Conservation (phyloP, 2,113 vertebrate species). For the Taurulus bubalis region DNA sequence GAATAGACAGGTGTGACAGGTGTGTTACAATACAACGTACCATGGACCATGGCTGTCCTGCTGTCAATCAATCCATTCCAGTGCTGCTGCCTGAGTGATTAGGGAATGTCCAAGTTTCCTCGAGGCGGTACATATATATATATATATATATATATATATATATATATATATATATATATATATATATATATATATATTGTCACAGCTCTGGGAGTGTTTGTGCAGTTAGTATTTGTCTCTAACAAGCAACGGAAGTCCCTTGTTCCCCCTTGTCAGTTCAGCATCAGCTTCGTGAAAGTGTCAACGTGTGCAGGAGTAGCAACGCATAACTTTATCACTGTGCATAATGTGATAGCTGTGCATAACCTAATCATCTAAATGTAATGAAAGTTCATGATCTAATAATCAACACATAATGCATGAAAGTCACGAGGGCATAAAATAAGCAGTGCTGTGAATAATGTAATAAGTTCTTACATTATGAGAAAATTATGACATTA, state of each 20-base stretch:
- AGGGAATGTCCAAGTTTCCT: slow-evolving; percentile 41
- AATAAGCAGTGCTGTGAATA: background rate
- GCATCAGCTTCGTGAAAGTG: slow-evolving; percentile 16
- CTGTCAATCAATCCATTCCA: slow-evolving; percentile 54
- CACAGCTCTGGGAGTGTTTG: slow-evolving; percentile 29
- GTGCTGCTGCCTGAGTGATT: slow-evolving; percentile 54
- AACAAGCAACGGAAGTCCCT: slow-evolving; percentile 28
- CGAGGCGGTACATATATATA: slow-evolving; percentile 18
- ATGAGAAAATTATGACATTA: background rate
- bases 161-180: no score
- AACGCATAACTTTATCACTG: background rate
- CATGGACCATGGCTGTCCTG: slow-evolving; percentile 35
- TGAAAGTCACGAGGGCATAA: no score
- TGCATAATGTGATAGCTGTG: background rate
- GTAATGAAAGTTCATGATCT: background rate
- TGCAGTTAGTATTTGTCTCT: slow-evolving; percentile 24
- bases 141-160: no score
- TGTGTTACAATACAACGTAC: slow-evolving; percentile 38
- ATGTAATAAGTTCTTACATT: background rate
- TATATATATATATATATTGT: no score
- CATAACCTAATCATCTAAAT: background rate
- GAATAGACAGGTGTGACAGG: slow-evolving; percentile 46
- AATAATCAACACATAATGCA: background rate
- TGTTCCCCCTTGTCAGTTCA: slow-evolving; percentile 32
- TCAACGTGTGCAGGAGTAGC: background rate